Base-by-base conservation (phyloP, 1,140 invertebrate genomes). In the Drosophila obscura region DNA sequence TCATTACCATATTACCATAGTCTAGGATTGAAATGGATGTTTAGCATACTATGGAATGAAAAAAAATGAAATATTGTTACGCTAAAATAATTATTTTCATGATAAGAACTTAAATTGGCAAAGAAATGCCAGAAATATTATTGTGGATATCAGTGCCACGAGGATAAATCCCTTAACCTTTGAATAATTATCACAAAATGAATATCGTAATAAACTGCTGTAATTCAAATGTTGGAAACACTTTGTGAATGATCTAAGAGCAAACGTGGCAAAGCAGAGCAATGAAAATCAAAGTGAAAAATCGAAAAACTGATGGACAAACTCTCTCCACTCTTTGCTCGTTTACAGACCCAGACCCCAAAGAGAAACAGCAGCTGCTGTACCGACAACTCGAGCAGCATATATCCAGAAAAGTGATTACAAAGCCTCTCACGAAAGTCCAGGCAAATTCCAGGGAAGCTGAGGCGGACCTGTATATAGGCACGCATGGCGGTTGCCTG, bases 311-410 rank as follows among this genome's bases (percentile, higher is more conserved):
- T 85, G 69, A 85, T 85, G 53, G 82, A 65, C 65, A 87, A 85
- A 71, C 68, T 72, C 74, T 77, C 63, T 71, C 58, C 66, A 61
- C 66, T 82, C 56, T 77, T 77, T 87, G 78, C 79, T 88, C 80
- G 83, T 82, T 82, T 83, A 87, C 83, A 87, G 82, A 88, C 77
- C 48, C 83, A 87, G 82, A 88, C 77, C 48, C 64, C 58, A 48
- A 49, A 65, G 49, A 73, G 57, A 67, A 59, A 53, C 63, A 78
- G 19, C 59, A 53, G 43, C 45, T 45, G 51, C 69, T 39, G 11
- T 39, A 39, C 35, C 35, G 4, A 13, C 50, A n/a, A 7, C 11
- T 13, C 35, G 35, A 39, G 66, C 53, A 58, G 59, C 43, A 55
- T 44, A 78, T 31, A 28, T 51, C 56, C 50, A 31, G 52, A 59